Evolutionary conservation across 2,888 invertebrate species (phyloP).

Genomic region (Noctua pronuba): DNA sequence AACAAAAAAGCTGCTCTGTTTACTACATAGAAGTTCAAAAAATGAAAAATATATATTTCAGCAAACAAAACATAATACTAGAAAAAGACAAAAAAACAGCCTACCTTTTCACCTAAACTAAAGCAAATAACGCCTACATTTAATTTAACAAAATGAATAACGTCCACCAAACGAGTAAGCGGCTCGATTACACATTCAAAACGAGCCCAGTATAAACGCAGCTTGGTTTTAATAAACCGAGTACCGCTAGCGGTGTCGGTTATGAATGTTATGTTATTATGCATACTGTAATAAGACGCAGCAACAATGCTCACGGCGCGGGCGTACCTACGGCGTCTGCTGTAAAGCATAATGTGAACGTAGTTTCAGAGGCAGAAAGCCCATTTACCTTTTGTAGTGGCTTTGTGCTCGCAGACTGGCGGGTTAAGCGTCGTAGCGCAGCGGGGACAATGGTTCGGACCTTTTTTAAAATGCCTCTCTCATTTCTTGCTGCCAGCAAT

Average conservation of each 20-base stretch:
- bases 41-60: background rate
- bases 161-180: slow-evolving; percentile 75
- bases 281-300: slow-evolving; percentile 80
- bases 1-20: background rate
- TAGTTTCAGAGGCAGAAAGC: slow-evolving; percentile 83
- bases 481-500: slow-evolving; percentile 76
- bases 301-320: slow-evolving; percentile 73
- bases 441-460: slow-evolving; percentile 81
- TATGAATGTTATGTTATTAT: slow-evolving; percentile 84
- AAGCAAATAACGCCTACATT: slow-evolving; percentile 38
- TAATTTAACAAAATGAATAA: slow-evolving; percentile 69
- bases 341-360: slow-evolving; percentile 81
- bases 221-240: slow-evolving; percentile 81
- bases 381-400: slow-evolving; percentile 87
- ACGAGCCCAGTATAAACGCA: slow-evolving; percentile 73
- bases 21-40: background rate
- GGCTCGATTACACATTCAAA: slow-evolving; percentile 80
- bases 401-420: slow-evolving; percentile 83
- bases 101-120: slow-evolving; percentile 9
- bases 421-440: slow-evolving; percentile 84
- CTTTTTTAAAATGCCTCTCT: slow-evolving; percentile 82
- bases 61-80: slow-evolving; percentile 7
- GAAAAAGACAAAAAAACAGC: background rate
- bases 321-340: slow-evolving; percentile 71
- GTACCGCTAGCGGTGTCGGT: slow-evolving; percentile 76